A percentile compares a stretch with the other conserved stretches of the same genome.
Conservation (phyloP, 2,888 invertebrate species). For the Campoletis raptor region DNA sequence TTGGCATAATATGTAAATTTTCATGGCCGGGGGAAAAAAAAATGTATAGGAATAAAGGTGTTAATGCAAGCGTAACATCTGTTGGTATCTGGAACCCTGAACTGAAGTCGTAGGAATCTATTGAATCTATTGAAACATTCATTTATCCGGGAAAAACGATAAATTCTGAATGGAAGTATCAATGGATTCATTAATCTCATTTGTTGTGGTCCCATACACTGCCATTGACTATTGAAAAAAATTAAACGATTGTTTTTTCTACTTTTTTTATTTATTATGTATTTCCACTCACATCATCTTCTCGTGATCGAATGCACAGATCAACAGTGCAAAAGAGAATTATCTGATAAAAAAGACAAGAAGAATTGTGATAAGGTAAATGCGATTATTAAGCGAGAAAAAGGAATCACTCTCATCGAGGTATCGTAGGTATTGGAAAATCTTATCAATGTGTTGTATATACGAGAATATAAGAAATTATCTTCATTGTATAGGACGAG, state of each 20-base stretch:
- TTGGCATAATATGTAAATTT: neutral
- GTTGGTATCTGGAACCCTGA: too few species aligned
- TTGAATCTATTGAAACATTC: too few species aligned
- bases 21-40: too few species aligned
- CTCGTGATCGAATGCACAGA: slow-evolving; percentile 3
- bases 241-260: neutral
- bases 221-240: neutral
- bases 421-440: neutral
- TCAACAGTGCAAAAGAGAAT: neutral
- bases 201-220: too few species aligned
- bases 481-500: slow-evolving; percentile 14
- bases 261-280: neutral
- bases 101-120: too few species aligned
- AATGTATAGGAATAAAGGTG: too few species aligned
- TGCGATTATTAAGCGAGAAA: neutral
- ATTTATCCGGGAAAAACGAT: too few species aligned
- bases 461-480: slow-evolving; percentile 19
- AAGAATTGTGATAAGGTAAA: neutral
- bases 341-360: slow-evolving; percentile 10
- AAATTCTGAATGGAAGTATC: too few species aligned
- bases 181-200: too few species aligned
- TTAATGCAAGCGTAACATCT: too few species aligned
- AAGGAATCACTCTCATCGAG: neutral
- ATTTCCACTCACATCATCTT: slow-evolving; percentile 2
- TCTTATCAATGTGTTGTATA: slow-evolving; percentile 26